phyloP scores from a whole-genome alignment of 2,113 vertebrate genomes.

The Mesoclemmys tuberculata region DNA sequence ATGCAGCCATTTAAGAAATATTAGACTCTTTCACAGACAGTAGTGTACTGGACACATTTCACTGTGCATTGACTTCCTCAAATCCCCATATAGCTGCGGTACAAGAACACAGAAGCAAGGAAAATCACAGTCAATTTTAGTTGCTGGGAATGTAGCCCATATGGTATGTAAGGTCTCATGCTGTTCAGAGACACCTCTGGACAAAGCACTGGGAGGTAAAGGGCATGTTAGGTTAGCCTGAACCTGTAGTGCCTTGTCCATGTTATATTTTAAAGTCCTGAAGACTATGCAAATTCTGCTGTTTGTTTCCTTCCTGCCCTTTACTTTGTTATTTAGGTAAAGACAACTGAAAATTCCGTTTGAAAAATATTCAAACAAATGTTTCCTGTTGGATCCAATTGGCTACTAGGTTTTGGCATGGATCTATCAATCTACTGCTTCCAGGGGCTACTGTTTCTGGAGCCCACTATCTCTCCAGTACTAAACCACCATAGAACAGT shows the following conservation, averaged over 20 bases:
- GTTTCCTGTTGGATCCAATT: not conserved
- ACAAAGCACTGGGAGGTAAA: not conserved
- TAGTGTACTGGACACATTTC: conserved; percentile 44
- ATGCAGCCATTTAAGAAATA: conserved; percentile 15
- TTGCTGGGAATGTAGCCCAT: not conserved
- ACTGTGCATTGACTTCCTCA: conserved; percentile 33
- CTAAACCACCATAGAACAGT: not conserved
- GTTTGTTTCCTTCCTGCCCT: rapidly evolving
- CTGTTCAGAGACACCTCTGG: not conserved
- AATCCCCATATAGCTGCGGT: not conserved
- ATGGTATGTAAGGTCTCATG: not conserved
- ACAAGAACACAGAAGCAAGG: not conserved
- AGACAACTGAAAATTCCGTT: not conserved
- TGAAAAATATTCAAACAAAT: not conserved
- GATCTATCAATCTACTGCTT: not conserved
- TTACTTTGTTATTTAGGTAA: not conserved
- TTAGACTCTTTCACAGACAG: conserved; percentile 3
- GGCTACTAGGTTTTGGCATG: not conserved
- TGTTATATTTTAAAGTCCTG: not conserved
- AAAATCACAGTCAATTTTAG: not conserved
- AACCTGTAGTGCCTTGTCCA: not conserved
- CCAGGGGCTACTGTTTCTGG: not conserved
- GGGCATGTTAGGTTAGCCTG: not conserved
- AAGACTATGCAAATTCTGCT: not conserved
- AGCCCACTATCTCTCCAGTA: not conserved